Conservation (phyloP, 2,888 invertebrate genomes). For the Reticulitermes lucifugus region DNA sequence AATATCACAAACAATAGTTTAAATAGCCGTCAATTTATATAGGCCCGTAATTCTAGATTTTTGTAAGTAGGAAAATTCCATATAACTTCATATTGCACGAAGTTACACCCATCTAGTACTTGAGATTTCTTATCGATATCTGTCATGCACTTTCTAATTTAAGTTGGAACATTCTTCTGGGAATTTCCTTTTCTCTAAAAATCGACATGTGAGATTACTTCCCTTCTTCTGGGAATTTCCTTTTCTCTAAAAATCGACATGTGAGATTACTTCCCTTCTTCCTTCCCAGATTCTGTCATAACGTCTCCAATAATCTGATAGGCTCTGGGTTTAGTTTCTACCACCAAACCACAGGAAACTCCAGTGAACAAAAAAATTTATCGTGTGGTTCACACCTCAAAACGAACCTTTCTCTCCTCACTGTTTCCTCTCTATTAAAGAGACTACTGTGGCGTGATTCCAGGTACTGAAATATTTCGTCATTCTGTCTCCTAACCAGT, state of each 20-base stretch:
- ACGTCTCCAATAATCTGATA: slow-evolving; percentile 25
- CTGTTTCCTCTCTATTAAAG: neutral
- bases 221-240: neutral
- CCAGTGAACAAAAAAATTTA: neutral
- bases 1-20: too few relatives aligned
- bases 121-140: too few relatives aligned
- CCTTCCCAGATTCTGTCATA: neutral
- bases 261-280: neutral
- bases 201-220: neutral
- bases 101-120: too few relatives aligned
- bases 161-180: neutral
- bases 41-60: too few relatives aligned
- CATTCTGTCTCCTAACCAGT: neutral
- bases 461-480: neutral
- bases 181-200: neutral
- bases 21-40: too few relatives aligned
- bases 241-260: neutral
- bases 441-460: neutral
- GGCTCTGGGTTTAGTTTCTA: neutral
- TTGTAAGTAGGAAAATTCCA: too few relatives aligned
- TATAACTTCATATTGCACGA: too few relatives aligned
- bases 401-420: neutral
- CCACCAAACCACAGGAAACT: slow-evolving; percentile 11
- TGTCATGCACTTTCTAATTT: neutral
- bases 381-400: neutral